Evolutionary conservation across 1,140 invertebrate species (phyloP).

Genomic region (Drosophila azteca): DNA sequence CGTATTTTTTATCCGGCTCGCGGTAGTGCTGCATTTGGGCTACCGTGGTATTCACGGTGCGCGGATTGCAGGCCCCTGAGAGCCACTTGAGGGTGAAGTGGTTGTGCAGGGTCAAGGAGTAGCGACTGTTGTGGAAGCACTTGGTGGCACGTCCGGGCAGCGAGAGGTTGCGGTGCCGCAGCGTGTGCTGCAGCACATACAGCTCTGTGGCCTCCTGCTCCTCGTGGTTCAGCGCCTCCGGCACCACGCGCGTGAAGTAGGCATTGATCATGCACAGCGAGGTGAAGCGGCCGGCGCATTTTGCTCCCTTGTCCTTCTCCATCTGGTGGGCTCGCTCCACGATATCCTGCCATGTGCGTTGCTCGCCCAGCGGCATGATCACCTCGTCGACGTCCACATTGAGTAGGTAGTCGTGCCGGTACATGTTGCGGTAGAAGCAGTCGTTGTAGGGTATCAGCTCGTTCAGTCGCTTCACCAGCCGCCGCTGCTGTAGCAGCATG

Average conservation of each 20-base stretch:
- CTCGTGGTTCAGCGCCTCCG: slow-evolving; percentile 55
- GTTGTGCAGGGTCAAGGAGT: slow-evolving; percentile 66
- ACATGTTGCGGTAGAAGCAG: slow-evolving; percentile 91
- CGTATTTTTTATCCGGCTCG: slow-evolving; percentile 51
- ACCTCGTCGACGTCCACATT: slow-evolving; percentile 91
- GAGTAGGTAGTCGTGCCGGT: slow-evolving; percentile 90
- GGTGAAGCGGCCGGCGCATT: slow-evolving; percentile 34
- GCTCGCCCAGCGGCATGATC: slow-evolving; percentile 85
- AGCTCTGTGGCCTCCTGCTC: slow-evolving; percentile 56
- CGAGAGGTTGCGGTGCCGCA: slow-evolving; percentile 55
- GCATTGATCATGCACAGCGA: slow-evolving; percentile 59
- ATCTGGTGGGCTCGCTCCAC: slow-evolving; percentile 4
- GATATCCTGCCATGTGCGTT: slow-evolving; percentile 84
- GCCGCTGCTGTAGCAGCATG: slow-evolving; percentile 85
- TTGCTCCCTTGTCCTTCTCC: neutral
- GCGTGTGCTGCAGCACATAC: slow-evolving; percentile 66
- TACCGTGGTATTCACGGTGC: slow-evolving; percentile 10
- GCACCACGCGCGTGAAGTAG: slow-evolving; percentile 54
- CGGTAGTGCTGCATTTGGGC: slow-evolving; percentile 74
- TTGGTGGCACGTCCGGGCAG: slow-evolving; percentile 53
- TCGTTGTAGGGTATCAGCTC: slow-evolving; percentile 94
- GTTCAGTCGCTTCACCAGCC: slow-evolving; percentile 86
- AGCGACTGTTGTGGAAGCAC: slow-evolving; percentile 64
- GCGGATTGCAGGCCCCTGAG: slow-evolving; percentile 25
- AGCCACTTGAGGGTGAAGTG: slow-evolving; percentile 63